Percentiles rank a stretch among this genome's conserved stretches.
Evolutionary conservation across 2,113 vertebrate species (phyloP).

Genomic region (Eretmochelys imbricata): DNA sequence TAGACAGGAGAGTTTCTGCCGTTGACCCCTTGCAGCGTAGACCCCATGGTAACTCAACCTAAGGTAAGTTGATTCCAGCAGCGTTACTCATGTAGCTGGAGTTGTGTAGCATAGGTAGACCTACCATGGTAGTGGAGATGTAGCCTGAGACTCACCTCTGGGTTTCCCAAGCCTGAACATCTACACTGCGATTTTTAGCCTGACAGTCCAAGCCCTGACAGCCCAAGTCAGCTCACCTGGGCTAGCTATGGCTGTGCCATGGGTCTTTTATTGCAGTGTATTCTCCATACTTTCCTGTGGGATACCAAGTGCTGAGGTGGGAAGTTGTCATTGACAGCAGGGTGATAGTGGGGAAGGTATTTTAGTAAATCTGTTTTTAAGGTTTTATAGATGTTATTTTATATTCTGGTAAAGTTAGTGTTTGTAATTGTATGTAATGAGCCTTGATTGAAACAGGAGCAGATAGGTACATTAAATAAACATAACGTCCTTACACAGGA

Average conservation of each 20-base stretch:
- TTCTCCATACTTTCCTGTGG: conserved; percentile 15
- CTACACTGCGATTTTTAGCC: not conserved
- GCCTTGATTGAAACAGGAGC: not conserved
- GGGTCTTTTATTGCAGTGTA: not conserved
- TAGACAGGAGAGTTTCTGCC: too few relatives aligned
- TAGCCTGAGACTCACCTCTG: too few relatives aligned
- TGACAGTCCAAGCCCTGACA: not conserved
- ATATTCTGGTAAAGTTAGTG: not conserved
- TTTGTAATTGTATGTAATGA: not conserved
- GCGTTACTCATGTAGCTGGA: too few relatives aligned
- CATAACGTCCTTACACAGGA: not conserved
- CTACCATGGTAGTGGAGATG: too few relatives aligned
- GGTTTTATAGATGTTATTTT: not conserved
- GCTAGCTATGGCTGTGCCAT: not conserved
- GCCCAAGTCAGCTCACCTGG: not conserved
- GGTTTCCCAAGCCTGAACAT: not conserved
- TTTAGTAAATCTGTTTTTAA: not conserved
- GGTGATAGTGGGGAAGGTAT: not conserved
- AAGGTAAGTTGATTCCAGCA: too few relatives aligned
- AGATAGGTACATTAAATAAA: not conserved
- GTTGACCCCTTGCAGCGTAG: too few relatives aligned
- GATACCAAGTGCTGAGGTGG: not conserved
- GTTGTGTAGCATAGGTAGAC: too few relatives aligned
- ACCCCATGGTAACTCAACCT: too few relatives aligned
- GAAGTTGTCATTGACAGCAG: not conserved